A percentile compares a stretch with the other conserved stretches of the same genome.
Conservation (phyloP, 2,113 vertebrate species). For the Salvelinus sp. region DNA sequence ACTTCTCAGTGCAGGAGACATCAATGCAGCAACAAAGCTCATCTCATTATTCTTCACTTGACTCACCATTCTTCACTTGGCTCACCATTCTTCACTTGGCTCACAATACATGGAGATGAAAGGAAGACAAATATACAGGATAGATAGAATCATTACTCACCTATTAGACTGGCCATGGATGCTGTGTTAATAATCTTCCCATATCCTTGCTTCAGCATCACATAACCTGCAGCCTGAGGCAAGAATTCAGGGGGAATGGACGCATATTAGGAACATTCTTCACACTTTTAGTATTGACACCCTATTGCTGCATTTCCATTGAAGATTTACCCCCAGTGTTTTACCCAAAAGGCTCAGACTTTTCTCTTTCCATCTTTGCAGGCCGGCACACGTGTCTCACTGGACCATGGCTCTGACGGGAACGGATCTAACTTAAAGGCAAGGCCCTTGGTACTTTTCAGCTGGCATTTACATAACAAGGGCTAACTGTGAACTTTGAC, state of each 20-base stretch:
- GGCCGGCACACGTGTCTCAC: too few species aligned
- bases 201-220: slow-evolving; percentile 94
- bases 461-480: too few species aligned
- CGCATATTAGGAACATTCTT: slow-evolving; percentile 62
- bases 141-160: slow-evolving; percentile 84
- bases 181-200: slow-evolving; percentile 95
- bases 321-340: too few species aligned
- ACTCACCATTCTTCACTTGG: slow-evolving; percentile 34
- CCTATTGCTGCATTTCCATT: too few species aligned
- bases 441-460: too few species aligned
- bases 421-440: too few species aligned
- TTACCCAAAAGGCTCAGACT: too few species aligned
- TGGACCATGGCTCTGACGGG: too few species aligned
- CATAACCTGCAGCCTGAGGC: slow-evolving; percentile 86
- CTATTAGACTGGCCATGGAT: slow-evolving; percentile 95
- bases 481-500: too few species aligned
- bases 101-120: slow-evolving; percentile 55
- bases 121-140: slow-evolving; percentile 40
- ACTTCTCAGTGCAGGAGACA: slow-evolving; percentile 1
- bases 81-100: slow-evolving; percentile 26
- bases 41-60: slow-evolving; percentile 25
- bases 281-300: slow-evolving; percentile 76
- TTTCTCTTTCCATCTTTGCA: too few species aligned
- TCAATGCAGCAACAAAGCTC: slow-evolving; percentile 15
- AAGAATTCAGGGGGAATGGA: slow-evolving; percentile 80